Evolutionary conservation across 2,888 invertebrate genomes (phyloP).

Genomic region (Rhaphigaster nebulosa): DNA sequence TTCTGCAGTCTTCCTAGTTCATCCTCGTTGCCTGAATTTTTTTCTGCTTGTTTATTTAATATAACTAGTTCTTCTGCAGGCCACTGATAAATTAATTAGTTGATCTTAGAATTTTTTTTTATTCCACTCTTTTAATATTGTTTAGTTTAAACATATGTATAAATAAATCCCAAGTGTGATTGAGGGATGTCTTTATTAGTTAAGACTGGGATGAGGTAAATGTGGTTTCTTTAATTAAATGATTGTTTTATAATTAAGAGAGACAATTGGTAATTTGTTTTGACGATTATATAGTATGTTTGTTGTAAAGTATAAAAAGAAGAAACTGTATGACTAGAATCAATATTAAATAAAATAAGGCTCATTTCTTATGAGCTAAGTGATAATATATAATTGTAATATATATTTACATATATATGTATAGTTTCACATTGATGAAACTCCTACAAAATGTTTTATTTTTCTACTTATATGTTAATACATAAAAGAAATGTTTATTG

Average conservation of each 20-base stretch:
- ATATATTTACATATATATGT: background rate
- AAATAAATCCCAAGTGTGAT: background rate
- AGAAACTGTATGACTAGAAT: background rate
- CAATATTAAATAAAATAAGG: background rate
- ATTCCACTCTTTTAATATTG: background rate
- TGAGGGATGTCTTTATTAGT: background rate
- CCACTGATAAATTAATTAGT: background rate
- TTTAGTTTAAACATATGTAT: background rate
- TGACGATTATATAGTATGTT: constrained; percentile 6
- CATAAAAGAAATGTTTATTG: constrained; percentile 35
- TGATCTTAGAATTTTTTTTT: background rate
- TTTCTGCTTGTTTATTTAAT: background rate
- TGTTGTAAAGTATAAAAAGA: background rate
- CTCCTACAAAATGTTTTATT: constrained; percentile 42
- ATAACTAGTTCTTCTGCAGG: background rate
- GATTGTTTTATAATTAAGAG: background rate
- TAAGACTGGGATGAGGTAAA: constrained; percentile 4
- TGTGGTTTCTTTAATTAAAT: constrained; percentile 7
- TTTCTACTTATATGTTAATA: constrained; percentile 48
- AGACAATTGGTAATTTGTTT: constrained; percentile 20
- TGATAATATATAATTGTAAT: constrained; percentile 40
- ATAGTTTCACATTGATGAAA: constrained; percentile 23
- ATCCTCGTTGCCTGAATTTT: background rate
- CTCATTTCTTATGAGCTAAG: constrained; percentile 24
- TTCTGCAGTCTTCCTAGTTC: background rate